Conservation (phyloP, 2,797 vertebrate genomes). For the Acipenser ruthenus region DNA sequence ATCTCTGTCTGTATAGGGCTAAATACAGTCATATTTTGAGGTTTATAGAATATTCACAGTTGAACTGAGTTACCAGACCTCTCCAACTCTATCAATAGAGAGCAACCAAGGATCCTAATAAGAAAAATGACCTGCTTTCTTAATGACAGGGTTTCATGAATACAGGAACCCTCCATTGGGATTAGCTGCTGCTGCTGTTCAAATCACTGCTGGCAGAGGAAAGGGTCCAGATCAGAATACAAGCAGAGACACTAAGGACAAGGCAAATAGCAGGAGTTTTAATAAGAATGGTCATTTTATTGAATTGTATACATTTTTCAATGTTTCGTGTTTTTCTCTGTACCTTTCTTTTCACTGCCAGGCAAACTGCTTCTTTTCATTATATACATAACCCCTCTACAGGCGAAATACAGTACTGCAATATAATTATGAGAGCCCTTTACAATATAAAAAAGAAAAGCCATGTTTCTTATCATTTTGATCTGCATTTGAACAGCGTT, state of each 20-base stretch:
- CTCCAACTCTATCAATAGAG: constrained; percentile 35
- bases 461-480: no score
- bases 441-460: no score
- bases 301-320: background rate
- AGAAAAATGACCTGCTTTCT: constrained; percentile 3
- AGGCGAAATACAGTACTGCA: no score
- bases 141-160: constrained; percentile 16
- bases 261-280: background rate
- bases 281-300: background rate
- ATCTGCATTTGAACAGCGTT: no score
- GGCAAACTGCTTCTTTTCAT: background rate
- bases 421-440: no score
- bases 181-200: background rate
- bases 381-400: background rate
- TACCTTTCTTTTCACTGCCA: background rate
- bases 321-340: background rate
- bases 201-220: background rate
- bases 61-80: no score
- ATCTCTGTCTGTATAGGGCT: no score
- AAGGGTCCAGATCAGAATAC: no score
- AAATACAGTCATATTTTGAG: no score
- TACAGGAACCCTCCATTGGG: background rate
- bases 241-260: background rate
- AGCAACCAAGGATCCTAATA: constrained; percentile 31
- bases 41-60: no score